A percentile compares a stretch with the other conserved stretches of the same genome.
phyloP scores from a whole-genome alignment of 2,797 vertebrate species.

The Rhincodon typus region DNA sequence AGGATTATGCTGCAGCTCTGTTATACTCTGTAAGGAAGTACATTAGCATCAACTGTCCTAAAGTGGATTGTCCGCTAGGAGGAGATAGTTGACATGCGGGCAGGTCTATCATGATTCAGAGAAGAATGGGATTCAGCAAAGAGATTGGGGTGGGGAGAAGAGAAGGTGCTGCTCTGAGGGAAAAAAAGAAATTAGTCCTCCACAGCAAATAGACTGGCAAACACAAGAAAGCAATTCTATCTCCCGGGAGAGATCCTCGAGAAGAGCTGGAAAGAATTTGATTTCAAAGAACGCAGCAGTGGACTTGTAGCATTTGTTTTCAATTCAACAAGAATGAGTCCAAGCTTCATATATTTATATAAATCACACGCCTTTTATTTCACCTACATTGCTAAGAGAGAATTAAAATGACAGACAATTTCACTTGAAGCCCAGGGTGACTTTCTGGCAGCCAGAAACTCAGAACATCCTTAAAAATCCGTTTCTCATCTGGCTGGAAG shows the following conservation, averaged over 20 bases:
- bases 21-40: slow-evolving; percentile 41
- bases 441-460: slow-evolving; percentile 52
- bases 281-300: slow-evolving; percentile 52
- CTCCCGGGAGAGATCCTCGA: slow-evolving; percentile 47
- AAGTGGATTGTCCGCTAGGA: slow-evolving; percentile 43
- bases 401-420: slow-evolving; percentile 52
- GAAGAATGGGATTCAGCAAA: slow-evolving; percentile 47
- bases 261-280: slow-evolving; percentile 51
- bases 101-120: slow-evolving; percentile 47
- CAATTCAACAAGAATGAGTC: slow-evolving; percentile 51
- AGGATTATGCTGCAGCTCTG: neutral
- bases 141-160: slow-evolving; percentile 40
- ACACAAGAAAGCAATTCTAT: slow-evolving; percentile 51
- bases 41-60: slow-evolving; percentile 37
- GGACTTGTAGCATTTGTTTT: slow-evolving; percentile 51
- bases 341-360: too few species aligned
- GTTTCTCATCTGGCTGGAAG: slow-evolving; percentile 50
- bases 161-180: neutral
- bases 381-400: too few species aligned
- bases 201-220: slow-evolving; percentile 47
- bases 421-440: slow-evolving; percentile 47
- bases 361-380: too few species aligned
- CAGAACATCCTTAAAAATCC: slow-evolving; percentile 48
- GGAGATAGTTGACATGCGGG: slow-evolving; percentile 49
- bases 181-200: neutral